Percentiles rank a stretch among this genome's conserved stretches.
These are phyloP conservation scores for Microplitis mediator DNA, from an alignment of 1,140 invertebrate species.

Conservation along the genomic window DNA sequence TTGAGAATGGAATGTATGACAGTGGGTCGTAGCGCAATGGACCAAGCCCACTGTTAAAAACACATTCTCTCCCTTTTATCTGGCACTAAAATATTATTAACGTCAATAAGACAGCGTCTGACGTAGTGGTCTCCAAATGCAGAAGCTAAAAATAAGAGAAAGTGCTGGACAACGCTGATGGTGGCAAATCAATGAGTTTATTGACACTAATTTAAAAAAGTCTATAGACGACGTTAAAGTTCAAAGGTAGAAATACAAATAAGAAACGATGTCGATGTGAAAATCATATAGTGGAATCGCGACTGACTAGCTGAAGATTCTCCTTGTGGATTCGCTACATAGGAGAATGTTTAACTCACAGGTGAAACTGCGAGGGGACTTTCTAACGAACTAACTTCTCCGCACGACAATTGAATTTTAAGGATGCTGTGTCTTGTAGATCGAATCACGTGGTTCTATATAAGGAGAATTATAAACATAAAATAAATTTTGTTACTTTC, in stretches of 20 bases:
- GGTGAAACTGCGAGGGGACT: constrained; percentile 9
- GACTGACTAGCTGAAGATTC: constrained; percentile 7
- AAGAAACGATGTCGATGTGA: not conserved
- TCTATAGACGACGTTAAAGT: not conserved
- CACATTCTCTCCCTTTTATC: constrained; percentile 27
- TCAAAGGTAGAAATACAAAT: not conserved
- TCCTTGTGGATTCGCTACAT: not conserved
- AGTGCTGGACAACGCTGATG: not conserved
- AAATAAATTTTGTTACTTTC: too few relatives aligned
- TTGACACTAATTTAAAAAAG: not conserved
- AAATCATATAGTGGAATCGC: not conserved
- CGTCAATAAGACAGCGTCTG: not conserved
- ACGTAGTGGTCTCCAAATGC: not conserved
- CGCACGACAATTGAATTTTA: not conserved
- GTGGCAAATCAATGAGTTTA: not conserved
- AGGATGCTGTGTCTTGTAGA: not conserved
- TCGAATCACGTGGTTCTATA: not conserved
- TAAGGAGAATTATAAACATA: not conserved
- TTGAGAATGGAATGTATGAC: constrained; percentile 17
- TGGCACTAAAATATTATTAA: constrained; percentile 5
- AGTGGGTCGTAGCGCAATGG: constrained; percentile 22
- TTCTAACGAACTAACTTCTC: not conserved
- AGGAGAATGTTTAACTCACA: not conserved
- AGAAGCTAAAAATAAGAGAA: not conserved
- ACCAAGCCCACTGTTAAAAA: constrained; percentile 26